Evolutionary conservation across 2,797 vertebrate species (phyloP).

Genomic region (Steatocranus sp.): DNA sequence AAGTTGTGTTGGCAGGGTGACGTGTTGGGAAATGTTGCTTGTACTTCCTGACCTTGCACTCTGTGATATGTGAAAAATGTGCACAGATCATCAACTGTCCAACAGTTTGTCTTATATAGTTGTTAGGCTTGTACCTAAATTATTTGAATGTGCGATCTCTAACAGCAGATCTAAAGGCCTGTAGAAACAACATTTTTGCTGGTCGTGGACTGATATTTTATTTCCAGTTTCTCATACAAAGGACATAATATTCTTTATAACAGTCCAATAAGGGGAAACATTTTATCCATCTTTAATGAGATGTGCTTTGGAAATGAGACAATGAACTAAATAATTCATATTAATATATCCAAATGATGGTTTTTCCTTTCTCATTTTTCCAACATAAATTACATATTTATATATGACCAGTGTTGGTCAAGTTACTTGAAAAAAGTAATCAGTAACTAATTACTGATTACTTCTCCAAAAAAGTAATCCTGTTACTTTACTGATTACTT

Average conservation of each 20-base stretch:
- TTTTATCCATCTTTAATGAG: not conserved
- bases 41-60: not conserved
- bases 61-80: not conserved
- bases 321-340: not conserved
- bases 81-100: not conserved
- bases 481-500: too few species aligned
- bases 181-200: not conserved
- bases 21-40: not conserved
- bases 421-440: too few species aligned
- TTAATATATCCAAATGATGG: not conserved
- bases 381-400: not conserved
- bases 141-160: not conserved
- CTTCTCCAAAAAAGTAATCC: too few species aligned
- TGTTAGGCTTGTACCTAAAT: not conserved
- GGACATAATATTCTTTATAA: not conserved
- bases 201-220: not conserved
- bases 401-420: too few species aligned
- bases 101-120: not conserved
- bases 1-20: not conserved
- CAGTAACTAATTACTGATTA: too few species aligned
- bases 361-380: not conserved
- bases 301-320: not conserved
- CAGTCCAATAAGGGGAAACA: not conserved
- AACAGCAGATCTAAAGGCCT: not conserved
- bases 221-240: not conserved